Evolutionary conservation across 1,140 invertebrate genomes (phyloP), one percentile per base, ranked within the genome.

Genomic region (Leptopilina boulardi): DNA sequence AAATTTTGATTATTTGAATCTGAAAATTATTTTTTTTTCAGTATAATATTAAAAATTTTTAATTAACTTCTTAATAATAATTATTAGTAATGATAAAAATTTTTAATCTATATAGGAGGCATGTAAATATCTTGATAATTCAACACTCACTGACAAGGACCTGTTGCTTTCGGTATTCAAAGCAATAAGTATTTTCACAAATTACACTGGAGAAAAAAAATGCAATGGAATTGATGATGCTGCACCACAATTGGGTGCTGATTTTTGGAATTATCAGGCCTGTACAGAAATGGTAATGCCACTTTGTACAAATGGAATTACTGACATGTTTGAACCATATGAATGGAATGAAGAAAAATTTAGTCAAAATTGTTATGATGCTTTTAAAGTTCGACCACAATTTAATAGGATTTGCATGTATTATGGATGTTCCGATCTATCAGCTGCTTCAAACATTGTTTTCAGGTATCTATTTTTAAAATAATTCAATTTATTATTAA

Each of bases 251-350:
- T 87, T 97, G 11, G 95, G 94, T 47, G 93, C 93, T 30, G 59
- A 86, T 30, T 95, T 94, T 3, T 98, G 97, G 97, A 54, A 83
- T 83, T 92, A 90, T 78, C 91, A 98, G 94, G 92, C 95, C 10
- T 99, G 98, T 87, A 98, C 97, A 26, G 98, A 99, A 90, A 98
- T 99, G 95, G 94, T 98, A 59, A 98, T 98, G 95, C 97, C 97
- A 0, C 94, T 97, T 90, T 99, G 98, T 88, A 91, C 93, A 5
- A 94, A 95, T 82, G 95, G 96, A 13, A 85, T 91, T 11, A 92
- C 93, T 23, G 96, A 97, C 82, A 97, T 99, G 94, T 99, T 98
- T 89, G 95, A 97, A 85, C 91, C 93, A 1, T 78, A 84, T 0
- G 72, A 91, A 0, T 99, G 97, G 97, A 93, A 98, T 91, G 93